These are phyloP conservation scores for Chaenodraco wilsoni DNA, from an alignment of 2,797 vertebrate genomes.

Conservation along the genomic window DNA sequence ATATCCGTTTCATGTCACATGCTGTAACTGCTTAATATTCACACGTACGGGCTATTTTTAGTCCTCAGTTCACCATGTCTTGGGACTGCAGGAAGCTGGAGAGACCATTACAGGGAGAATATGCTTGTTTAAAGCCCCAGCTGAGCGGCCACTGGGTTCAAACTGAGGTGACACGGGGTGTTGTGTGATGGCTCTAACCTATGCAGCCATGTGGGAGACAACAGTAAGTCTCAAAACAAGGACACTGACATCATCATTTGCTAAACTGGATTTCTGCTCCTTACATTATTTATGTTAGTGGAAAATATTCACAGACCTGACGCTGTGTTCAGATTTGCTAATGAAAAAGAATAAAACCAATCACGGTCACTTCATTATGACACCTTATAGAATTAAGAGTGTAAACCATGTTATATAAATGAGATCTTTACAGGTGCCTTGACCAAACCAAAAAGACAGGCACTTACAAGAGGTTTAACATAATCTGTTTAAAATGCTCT, in stretches of 20 bases:
- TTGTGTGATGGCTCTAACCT: neutral
- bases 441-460: neutral
- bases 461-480: neutral
- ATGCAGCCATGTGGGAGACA: constrained; percentile 4
- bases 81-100: neutral
- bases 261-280: constrained; percentile 32
- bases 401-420: neutral
- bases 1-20: constrained; percentile 21
- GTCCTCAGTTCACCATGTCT: constrained; percentile 25
- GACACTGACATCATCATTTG: constrained; percentile 37
- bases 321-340: neutral
- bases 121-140: constrained; percentile 10
- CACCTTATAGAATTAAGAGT: neutral
- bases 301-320: constrained; percentile 7
- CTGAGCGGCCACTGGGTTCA: constrained; percentile 16
- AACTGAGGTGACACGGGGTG: neutral
- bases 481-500: neutral
- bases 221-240: constrained; percentile 21
- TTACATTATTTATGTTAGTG: constrained; percentile 51
- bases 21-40: constrained; percentile 29
- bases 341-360: neutral
- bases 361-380: neutral
- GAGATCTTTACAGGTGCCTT: neutral
- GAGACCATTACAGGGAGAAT: neutral
- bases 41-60: constrained; percentile 23